A percentile compares a stretch with the other conserved stretches of the same genome.
These are phyloP conservation scores for Eunapius fragilis DNA, from an alignment of 37 sponge, comb jelly and placozoan species.

Conservation along the genomic window DNA sequence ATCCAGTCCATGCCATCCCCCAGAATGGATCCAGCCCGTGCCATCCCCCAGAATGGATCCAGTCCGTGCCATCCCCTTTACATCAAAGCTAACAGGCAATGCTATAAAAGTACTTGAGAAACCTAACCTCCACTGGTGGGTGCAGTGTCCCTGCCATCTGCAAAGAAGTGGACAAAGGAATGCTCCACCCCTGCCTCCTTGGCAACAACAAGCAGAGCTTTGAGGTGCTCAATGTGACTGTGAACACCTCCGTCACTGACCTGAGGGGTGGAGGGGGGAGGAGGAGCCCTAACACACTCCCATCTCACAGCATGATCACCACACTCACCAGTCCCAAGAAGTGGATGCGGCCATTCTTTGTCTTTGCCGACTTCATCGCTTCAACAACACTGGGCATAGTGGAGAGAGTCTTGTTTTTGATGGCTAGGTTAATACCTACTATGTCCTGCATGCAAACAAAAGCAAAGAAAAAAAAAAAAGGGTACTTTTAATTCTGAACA, in stretches of 20 bases:
- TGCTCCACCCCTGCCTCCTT: slow-evolving; percentile 76
- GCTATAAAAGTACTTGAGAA: no score
- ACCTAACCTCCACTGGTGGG: slow-evolving; percentile 92
- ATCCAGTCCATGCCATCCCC: no score
- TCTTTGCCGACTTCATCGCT: slow-evolving; percentile 73
- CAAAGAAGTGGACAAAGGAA: slow-evolving; percentile 91
- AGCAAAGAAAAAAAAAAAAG: neutral
- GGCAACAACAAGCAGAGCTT: slow-evolving; percentile 80
- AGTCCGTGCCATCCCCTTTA: no score
- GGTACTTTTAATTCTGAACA: neutral
- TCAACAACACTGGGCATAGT: slow-evolving; percentile 58
- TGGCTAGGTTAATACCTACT: slow-evolving; percentile 83
- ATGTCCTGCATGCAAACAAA: slow-evolving; percentile 85
- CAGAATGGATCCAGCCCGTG: no score
- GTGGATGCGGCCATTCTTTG: slow-evolving; percentile 79
- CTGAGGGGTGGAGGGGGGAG: slow-evolving; percentile 2
- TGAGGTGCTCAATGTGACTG: slow-evolving; percentile 89
- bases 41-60: no score
- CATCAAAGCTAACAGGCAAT: no score
- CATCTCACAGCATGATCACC: neutral
- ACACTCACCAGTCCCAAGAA: slow-evolving; percentile 82
- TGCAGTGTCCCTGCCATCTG: slow-evolving; percentile 96
- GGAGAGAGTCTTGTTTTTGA: slow-evolving; percentile 57
- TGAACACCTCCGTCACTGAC: slow-evolving; percentile 97
- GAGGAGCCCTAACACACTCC: neutral